Percentiles rank a stretch among this genome's conserved stretches.
Evolutionary conservation across 2,888 invertebrate species (phyloP).

Genomic region (Acleris holmiana): DNA sequence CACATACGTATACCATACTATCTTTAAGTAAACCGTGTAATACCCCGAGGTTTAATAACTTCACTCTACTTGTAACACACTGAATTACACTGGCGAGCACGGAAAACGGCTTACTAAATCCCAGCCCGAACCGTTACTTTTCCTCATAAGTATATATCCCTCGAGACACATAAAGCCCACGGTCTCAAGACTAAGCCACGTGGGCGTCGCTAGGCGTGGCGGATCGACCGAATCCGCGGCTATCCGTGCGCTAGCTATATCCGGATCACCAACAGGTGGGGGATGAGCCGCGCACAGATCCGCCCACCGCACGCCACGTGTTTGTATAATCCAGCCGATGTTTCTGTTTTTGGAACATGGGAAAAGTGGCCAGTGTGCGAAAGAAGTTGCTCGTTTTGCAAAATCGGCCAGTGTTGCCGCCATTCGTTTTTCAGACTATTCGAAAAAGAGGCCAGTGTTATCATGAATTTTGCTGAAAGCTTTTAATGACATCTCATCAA

Average conservation of each 20-base stretch:
- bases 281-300: constrained; percentile 77
- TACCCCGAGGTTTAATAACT: no score
- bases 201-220: constrained; percentile 70
- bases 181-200: constrained; percentile 35
- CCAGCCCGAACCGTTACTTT: background rate
- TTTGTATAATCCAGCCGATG: constrained; percentile 1
- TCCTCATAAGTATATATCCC: constrained; percentile 1
- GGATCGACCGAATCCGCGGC: constrained; percentile 49
- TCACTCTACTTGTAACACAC: no score
- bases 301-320: constrained; percentile 77
- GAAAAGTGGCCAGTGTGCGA: background rate
- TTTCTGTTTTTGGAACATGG: background rate
- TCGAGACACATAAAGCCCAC: constrained; percentile 5
- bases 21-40: no score
- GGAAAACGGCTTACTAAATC: no score
- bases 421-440: background rate
- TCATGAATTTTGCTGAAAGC: no score
- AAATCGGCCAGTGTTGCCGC: background rate
- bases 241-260: constrained; percentile 33
- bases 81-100: no score
- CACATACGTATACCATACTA: no score
- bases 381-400: background rate
- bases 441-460: no score
- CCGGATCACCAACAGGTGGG: constrained; percentile 83
- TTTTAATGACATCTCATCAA: no score